A percentile compares a stretch with the other conserved stretches of the same genome.
These are phyloP conservation scores for Taenaris catops DNA, from an alignment of 2,888 invertebrate species.

Conservation along the genomic window DNA sequence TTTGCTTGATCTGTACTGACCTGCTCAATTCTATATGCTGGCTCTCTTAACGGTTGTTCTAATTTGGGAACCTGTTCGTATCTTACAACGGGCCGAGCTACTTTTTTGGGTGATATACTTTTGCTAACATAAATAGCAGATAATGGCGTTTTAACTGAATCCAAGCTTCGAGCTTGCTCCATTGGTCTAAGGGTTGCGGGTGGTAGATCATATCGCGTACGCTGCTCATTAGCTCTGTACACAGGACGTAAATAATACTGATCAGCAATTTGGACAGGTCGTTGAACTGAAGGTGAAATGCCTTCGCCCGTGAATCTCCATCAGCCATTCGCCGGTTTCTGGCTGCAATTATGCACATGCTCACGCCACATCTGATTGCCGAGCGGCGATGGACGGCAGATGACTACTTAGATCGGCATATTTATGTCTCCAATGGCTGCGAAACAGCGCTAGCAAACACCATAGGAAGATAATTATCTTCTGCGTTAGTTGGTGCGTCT, in stretches of 20 bases:
- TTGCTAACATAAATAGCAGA: constrained; percentile 68
- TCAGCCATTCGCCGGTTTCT: too few relatives aligned
- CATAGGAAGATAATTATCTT: too few relatives aligned
- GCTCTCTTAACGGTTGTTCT: constrained; percentile 29
- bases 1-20: constrained; percentile 38
- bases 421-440: too few relatives aligned
- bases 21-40: constrained; percentile 31
- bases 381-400: too few relatives aligned
- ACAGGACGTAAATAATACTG: constrained; percentile 61
- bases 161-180: constrained; percentile 43
- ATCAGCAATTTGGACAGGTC: constrained; percentile 49
- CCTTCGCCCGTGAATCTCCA: too few relatives aligned
- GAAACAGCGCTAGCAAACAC: too few relatives aligned
- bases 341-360: too few relatives aligned
- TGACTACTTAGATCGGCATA: too few relatives aligned
- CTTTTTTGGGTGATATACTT: constrained; percentile 54
- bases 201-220: constrained; percentile 43
- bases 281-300: constrained; percentile 40
- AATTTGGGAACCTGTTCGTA: constrained; percentile 32
- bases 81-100: constrained; percentile 38
- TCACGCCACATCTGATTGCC: too few relatives aligned
- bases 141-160: constrained; percentile 56
- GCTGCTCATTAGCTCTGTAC: constrained; percentile 53
- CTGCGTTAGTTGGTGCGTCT: too few relatives aligned
- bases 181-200: constrained; percentile 33